Percentiles rank a stretch among this genome's conserved stretches.
These are phyloP conservation scores for Caenorhabditis sinica DNA, from an alignment of 2,888 invertebrate genomes.

Conservation along the genomic window DNA sequence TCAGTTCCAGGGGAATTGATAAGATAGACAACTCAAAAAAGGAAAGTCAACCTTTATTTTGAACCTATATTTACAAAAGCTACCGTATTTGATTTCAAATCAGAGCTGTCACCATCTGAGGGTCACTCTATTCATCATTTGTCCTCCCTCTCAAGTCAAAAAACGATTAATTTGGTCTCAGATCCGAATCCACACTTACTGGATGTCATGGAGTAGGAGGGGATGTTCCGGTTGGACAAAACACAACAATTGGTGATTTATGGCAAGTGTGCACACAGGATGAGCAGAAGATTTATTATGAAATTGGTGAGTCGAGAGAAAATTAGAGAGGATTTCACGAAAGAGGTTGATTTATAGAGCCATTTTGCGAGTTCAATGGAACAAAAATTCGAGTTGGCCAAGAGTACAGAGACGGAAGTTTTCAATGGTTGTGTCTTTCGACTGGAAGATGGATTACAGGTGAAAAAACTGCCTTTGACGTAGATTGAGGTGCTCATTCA, in stretches of 20 bases:
- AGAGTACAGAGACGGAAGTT: slow-evolving; percentile 77
- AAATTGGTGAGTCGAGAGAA: slow-evolving; percentile 74
- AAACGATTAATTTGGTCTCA: slow-evolving; percentile 4
- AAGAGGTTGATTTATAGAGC: slow-evolving; percentile 69
- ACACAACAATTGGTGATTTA: slow-evolving; percentile 78
- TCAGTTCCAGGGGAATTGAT: too few relatives aligned
- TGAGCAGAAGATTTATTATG: slow-evolving; percentile 72
- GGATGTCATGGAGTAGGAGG: slow-evolving; percentile 58
- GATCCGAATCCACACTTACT: slow-evolving; percentile 51
- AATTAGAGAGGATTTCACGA: not conserved
- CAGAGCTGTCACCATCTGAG: too few relatives aligned
- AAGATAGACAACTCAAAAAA: too few relatives aligned
- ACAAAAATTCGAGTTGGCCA: slow-evolving; percentile 75
- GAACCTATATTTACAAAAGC: too few relatives aligned
- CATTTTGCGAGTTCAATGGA: slow-evolving; percentile 76
- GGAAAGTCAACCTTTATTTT: too few relatives aligned
- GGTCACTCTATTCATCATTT: too few relatives aligned
- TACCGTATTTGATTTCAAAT: too few relatives aligned
- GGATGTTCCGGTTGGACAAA: slow-evolving; percentile 70
- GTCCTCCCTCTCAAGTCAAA: not conserved
- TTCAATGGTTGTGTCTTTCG: slow-evolving; percentile 81
- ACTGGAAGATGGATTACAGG: slow-evolving; percentile 82
- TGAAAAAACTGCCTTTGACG: slow-evolving; percentile 29
- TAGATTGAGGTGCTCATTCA: too few relatives aligned
- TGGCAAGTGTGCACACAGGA: slow-evolving; percentile 73